These are phyloP conservation scores for Emmelina monodactyla DNA, from an alignment of 2,888 invertebrate genomes.

Conservation along the genomic window DNA sequence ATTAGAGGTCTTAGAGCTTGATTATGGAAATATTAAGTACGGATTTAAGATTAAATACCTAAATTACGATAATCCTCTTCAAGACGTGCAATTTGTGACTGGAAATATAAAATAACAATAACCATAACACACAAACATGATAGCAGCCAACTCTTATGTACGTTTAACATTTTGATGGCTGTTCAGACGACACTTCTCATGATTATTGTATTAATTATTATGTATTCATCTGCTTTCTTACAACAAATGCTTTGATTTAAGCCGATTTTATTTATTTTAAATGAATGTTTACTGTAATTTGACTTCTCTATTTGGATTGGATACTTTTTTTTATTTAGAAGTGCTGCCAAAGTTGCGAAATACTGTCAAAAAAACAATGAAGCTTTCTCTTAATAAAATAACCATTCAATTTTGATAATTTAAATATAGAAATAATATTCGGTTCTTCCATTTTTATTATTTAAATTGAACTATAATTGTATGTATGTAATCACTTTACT, in stretches of 20 bases:
- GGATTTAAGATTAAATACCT: constrained; percentile 23
- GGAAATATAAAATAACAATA: constrained; percentile 53
- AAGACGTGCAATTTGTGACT: constrained; percentile 49
- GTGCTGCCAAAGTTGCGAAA: no score
- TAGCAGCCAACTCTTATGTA: constrained; percentile 54
- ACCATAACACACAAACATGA: constrained; percentile 51
- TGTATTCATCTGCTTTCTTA: neutral
- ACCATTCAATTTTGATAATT: no score
- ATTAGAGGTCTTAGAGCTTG: neutral
- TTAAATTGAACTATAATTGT: no score
- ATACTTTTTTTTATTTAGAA: no score
- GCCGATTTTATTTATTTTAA: neutral
- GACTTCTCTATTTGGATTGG: no score
- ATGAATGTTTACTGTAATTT: no score
- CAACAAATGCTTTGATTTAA: neutral
- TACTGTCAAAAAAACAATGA: no score
- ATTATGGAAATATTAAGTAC: neutral
- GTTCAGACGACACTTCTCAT: neutral
- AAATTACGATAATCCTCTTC: constrained; percentile 46
- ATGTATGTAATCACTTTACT: no score
- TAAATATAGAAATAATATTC: no score
- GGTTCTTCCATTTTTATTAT: no score
- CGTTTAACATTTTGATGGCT: constrained; percentile 47
- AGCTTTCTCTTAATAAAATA: no score
- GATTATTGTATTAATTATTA: neutral